Evolutionary conservation across 2,113 vertebrate species (phyloP).

Genomic region (Theropithecus gelada): DNA sequence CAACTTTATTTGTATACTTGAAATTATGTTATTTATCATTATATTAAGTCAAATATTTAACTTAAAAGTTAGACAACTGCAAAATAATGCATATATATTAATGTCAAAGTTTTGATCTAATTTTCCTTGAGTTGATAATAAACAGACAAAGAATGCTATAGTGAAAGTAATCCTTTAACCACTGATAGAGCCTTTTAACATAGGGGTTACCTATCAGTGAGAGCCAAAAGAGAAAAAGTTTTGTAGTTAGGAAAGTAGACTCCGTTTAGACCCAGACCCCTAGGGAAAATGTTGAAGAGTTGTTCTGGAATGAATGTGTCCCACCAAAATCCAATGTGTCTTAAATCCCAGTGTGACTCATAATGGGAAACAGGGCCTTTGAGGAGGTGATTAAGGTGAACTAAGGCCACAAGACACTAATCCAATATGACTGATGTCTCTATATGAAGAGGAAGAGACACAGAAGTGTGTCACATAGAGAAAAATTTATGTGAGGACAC

Average conservation of each 20-base stretch:
- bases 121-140: not conserved
- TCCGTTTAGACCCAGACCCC: not conserved
- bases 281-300: not conserved
- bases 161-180: not conserved
- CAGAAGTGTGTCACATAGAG: not conserved
- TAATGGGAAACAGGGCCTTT: not conserved
- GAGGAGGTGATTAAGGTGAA: not conserved
- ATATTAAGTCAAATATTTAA: not conserved
- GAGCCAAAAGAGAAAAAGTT: not conserved
- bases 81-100: not conserved
- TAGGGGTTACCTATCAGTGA: not conserved
- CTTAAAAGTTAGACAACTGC: not conserved
- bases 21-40: not conserved
- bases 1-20: conserved; percentile 13
- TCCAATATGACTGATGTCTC: not conserved
- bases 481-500: not conserved
- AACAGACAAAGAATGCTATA: not conserved
- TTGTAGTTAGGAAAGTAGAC: not conserved
- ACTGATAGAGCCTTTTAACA: not conserved
- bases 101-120: not conserved
- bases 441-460: not conserved
- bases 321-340: not conserved
- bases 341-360: not conserved
- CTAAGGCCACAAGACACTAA: not conserved
- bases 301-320: not conserved